A percentile compares a stretch with the other conserved stretches of the same genome.
These are phyloP conservation scores for Sialis lutaria DNA, from an alignment of 2,888 invertebrate genomes.

Conservation along the genomic window DNA sequence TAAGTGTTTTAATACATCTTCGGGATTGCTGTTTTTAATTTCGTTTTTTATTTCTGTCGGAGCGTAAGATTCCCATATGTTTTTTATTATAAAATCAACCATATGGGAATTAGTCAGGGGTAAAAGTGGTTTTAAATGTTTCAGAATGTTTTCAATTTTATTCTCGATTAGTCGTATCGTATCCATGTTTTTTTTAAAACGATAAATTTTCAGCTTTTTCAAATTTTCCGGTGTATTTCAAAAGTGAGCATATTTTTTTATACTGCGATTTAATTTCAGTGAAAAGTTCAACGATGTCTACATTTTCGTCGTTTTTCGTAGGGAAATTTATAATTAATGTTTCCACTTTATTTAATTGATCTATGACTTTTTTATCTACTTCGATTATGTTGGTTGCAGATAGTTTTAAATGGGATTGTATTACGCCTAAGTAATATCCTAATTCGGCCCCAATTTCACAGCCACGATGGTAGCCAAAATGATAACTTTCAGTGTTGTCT, in stretches of 20 bases:
- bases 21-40: conserved; percentile 26
- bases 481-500: conserved; percentile 50
- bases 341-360: conserved; percentile 36
- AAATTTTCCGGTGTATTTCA: conserved; percentile 14
- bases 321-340: conserved; percentile 47
- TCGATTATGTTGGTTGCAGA: conserved; percentile 13
- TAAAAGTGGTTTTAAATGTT: conserved; percentile 38
- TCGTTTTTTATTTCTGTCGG: conserved; percentile 33
- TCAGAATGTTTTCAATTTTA: conserved; percentile 31
- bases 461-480: conserved; percentile 62
- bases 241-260: conserved; percentile 43
- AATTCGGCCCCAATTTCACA: conserved; percentile 59
- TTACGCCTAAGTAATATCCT: conserved; percentile 51
- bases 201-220: conserved; percentile 39
- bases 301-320: conserved; percentile 37
- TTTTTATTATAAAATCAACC: conserved; percentile 51
- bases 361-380: conserved; percentile 33
- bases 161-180: conserved; percentile 14
- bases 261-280: conserved; percentile 49
- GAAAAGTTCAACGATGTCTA: conserved; percentile 42
- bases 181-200: conserved; percentile 28
- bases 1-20: conserved; percentile 30
- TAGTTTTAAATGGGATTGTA: conserved; percentile 29
- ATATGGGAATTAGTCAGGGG: conserved; percentile 60
- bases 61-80: conserved; percentile 43